These are phyloP conservation scores for Eupelmus urozonus DNA, from an alignment of 2,888 invertebrate genomes.

Conservation along the genomic window DNA sequence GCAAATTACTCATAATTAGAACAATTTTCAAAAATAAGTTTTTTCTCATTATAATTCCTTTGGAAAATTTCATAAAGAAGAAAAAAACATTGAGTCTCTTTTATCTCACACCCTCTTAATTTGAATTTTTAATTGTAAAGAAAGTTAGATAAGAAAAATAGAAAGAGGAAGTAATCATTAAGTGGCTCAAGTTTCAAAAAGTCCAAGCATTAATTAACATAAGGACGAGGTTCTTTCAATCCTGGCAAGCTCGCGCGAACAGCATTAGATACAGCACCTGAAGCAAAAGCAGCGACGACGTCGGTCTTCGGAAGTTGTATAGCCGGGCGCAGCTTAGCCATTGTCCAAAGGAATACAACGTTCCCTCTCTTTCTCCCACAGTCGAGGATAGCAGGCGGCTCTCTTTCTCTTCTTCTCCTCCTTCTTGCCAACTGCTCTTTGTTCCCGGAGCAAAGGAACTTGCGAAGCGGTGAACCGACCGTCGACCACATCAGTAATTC, in stretches of 20 bases:
- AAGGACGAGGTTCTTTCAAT: slow-evolving; percentile 36
- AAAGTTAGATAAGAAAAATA: not conserved
- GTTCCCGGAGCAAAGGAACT: slow-evolving; percentile 68
- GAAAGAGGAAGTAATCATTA: slow-evolving; percentile 5
- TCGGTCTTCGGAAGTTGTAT: slow-evolving; percentile 16
- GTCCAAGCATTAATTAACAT: slow-evolving; percentile 35
- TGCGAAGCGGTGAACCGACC: slow-evolving; percentile 67
- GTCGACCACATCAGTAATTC: slow-evolving; percentile 74
- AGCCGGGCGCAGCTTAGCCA: slow-evolving; percentile 63
- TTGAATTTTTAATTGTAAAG: too few species aligned
- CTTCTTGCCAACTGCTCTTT: slow-evolving; percentile 62
- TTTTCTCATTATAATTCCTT: too few species aligned
- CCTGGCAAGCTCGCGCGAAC: not conserved
- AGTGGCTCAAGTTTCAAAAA: slow-evolving; percentile 5
- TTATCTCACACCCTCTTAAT: too few species aligned
- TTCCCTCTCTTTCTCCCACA: not conserved
- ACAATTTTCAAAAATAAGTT: too few species aligned
- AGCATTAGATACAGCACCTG: slow-evolving; percentile 36
- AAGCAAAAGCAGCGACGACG: slow-evolving; percentile 5
- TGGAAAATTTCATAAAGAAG: too few species aligned
- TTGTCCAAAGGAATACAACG: slow-evolving; percentile 65
- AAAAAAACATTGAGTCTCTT: too few species aligned
- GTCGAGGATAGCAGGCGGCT: not conserved
- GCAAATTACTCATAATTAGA: too few species aligned
- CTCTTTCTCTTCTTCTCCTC: not conserved